Conservation (phyloP, 30 jellyfish, hydroid and myxozoan genomes). For the Clytia hemisphaerica region DNA sequence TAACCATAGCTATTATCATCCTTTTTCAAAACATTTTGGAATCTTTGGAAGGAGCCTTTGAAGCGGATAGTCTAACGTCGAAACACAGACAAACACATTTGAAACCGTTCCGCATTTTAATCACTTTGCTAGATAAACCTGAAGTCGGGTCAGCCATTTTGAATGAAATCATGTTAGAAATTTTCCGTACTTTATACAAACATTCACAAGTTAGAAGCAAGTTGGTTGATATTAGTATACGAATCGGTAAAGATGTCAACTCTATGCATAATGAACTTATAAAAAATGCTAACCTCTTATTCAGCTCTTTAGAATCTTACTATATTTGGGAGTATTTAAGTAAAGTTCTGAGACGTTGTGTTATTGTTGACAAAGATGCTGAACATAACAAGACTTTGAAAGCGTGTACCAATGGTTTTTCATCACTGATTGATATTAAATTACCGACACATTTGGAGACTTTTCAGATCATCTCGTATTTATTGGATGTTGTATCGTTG, state of each 20-base stretch:
- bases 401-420: not conserved
- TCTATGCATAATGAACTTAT: conserved; percentile 45
- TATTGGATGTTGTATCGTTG: conserved; percentile 76
- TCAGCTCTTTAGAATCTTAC: conserved; percentile 80
- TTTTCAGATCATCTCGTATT: conserved; percentile 44
- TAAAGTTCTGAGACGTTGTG: conserved; percentile 38
- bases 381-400: not conserved
- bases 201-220: conserved; percentile 3
- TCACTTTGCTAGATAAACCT: conserved; percentile 85
- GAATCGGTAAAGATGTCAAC: conserved; percentile 6
- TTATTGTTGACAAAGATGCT: not conserved
- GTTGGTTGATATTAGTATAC: conserved; percentile 6
- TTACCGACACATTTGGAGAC: conserved; percentile 57
- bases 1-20: conserved; percentile 63
- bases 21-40: conserved; percentile 28
- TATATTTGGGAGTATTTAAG: conserved; percentile 83
- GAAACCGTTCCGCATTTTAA: conserved; percentile 81
- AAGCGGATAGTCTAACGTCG: not conserved
- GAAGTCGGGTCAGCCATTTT: conserved; percentile 80
- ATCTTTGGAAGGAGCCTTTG: not conserved
- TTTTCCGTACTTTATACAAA: conserved; percentile 57
- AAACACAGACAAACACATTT: conserved; percentile 11
- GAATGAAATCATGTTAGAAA: conserved; percentile 78
- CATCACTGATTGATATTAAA: conserved; percentile 12
- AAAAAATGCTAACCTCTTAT: conserved; percentile 73